A percentile compares a stretch with the other conserved stretches of the same genome.
phyloP scores from a whole-genome alignment of 2,113 vertebrate species.

The Pycnonotus jocosus region DNA sequence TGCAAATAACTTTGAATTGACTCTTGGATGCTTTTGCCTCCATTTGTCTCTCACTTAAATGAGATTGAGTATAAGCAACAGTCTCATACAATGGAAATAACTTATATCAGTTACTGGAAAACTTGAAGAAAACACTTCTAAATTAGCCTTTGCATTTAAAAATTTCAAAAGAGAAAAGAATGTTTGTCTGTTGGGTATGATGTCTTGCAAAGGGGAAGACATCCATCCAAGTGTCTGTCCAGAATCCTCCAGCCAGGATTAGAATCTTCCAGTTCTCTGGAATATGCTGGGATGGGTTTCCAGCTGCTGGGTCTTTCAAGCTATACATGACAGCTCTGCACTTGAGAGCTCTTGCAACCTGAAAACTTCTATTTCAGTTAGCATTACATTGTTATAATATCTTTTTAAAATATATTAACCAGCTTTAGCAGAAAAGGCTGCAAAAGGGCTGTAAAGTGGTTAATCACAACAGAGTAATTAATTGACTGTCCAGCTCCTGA shows the following conservation, averaged over 20 bases:
- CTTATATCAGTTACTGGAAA: neutral
- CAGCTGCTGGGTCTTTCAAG: neutral
- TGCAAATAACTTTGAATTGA: conserved; percentile 9
- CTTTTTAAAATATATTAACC: neutral
- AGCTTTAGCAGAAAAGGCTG: neutral
- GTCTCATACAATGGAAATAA: neutral
- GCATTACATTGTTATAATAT: neutral
- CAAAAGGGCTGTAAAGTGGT: neutral
- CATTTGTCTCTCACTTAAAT: conserved; percentile 7
- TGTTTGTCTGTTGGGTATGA: neutral
- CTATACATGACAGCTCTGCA: neutral
- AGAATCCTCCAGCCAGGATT: neutral
- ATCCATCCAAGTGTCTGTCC: neutral
- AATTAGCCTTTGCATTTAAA: neutral
- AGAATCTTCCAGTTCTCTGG: neutral
- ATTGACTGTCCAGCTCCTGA: accelerated
- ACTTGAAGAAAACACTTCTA: neutral
- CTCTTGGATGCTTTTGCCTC: conserved; percentile 21
- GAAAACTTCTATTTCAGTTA: neutral
- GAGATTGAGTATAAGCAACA: conserved; percentile 17
- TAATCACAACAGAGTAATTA: neutral
- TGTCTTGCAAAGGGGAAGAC: neutral
- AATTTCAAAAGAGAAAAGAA: neutral
- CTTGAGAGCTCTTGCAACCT: neutral
- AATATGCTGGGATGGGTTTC: neutral